Base-by-base conservation (phyloP, 2,797 vertebrate genomes). In the Xiphophorus birchmanni region DNA sequence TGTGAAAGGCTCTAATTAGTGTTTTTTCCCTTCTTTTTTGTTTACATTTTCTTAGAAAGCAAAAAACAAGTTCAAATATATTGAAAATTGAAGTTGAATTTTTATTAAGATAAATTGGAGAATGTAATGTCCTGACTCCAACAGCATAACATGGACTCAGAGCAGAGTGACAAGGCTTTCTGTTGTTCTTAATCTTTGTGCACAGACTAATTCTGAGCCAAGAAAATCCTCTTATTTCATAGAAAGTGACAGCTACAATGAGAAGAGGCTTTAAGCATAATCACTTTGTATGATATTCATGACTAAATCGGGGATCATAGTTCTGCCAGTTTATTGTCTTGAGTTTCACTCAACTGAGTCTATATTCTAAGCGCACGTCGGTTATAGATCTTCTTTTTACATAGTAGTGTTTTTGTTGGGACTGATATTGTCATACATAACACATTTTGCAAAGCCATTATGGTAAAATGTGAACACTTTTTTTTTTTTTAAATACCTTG, bases 151-250 rank as follows among this genome's bases (percentile, higher is more conserved):
- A 48, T 21, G 29, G 42, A 79, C 40, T 60, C 12, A 35, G 44
- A 63, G 42, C 56, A 63, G 44, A 48, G 0, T 35, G 17, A 47
- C 42, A 0, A 37, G 63, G n/a, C n/a, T 44, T 75, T 23, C 7
- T 80, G 26, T 42, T 52, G 6, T 75, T 48, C 47, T 79, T 73
- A 79, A 40, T 73, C 77, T 45, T 40, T 26, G 40, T 26, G 12
- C 37, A 69, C 42, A 45, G 58, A 50, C 32, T 29, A 40, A 52
- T 40, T 74, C 45, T 74, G 58, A 80, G 78, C 73, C 37, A 75
- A 75, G 47, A 54, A 63, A 80, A 67, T 44, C 23, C 47, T 52
- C 18, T 42, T 42, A 74, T 15, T 35, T 63, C 13, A 63, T 29
- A 77, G 52, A 60, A 50, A 63, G 32, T n/a, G 15, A 60, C 44